Base-by-base conservation (phyloP, 2,888 invertebrate species). In the Leptinotarsa rubiginosa region DNA sequence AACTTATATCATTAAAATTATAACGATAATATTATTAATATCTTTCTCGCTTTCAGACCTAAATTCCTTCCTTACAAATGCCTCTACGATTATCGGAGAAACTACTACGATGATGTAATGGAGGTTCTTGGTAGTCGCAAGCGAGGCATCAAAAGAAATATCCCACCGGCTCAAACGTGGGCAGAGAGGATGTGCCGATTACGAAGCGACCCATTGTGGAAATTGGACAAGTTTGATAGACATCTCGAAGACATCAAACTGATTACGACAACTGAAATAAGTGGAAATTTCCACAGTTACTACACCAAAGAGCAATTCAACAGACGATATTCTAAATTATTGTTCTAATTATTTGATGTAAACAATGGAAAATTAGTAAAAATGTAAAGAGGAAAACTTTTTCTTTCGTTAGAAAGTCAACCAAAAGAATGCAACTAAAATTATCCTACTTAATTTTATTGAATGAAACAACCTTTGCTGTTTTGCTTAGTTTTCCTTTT, bases 61-160 rank as follows among this genome's bases (percentile, higher is more conserved):
- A 92, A 92, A 84, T 92, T 92, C 88, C 91, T 93, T 20, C 93
- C 94, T 86, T 95, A 95, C 89, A 91, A 90, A 84, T 95, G 94
- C 86, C 89, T 94, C 87, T 93, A 93, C 88, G 93, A 95, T 86
- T 95, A 95, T 89, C 91, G 92, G 88, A 91, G 92, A 87, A 94
- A 93, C 88, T 95, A 95, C 86, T 95, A 95, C 86, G 92, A 95
- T 85, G 94, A 95, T 85, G 92, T 94, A 73, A 93, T 95, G 86
- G 92, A 92, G 84, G 95, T 92, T 87, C 87, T 95, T 87, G 92
- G 95, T 85, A 91, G 92, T 83, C 91, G 94, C 79, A 91, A 92
- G 87, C 89, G 90, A 78, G 95, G 0, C 76, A 84, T 59, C 76
- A 85, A 68, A 90, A 92, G 65, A 93, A 94, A 82, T 89, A 90